Conservation (phyloP, 2,888 invertebrate genomes). For the Muscina levida region DNA sequence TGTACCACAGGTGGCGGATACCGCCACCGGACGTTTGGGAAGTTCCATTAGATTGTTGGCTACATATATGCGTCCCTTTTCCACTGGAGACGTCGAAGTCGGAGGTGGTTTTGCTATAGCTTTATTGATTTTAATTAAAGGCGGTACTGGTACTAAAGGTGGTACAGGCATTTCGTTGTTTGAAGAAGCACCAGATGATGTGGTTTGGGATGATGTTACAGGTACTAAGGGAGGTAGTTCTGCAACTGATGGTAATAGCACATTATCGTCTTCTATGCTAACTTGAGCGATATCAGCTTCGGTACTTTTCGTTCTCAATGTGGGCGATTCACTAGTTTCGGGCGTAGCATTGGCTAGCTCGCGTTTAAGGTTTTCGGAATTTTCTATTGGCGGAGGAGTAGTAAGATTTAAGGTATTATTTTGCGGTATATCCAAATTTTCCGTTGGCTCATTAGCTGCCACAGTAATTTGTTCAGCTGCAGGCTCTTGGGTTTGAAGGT, state of each 20-base stretch:
- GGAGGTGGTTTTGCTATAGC: neutral
- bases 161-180: conserved; percentile 67
- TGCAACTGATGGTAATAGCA: conserved; percentile 19
- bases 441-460: neutral
- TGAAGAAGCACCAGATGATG: neutral
- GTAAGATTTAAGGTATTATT: neutral
- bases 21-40: conserved; percentile 56
- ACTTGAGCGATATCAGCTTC: neutral
- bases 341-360: conserved; percentile 54
- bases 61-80: conserved; percentile 78
- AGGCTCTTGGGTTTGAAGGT: neutral
- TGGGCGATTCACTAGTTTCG: conserved; percentile 41
- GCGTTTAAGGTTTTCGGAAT: conserved; percentile 50
- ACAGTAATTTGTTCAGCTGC: neutral
- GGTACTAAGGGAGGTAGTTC: conserved; percentile 59
- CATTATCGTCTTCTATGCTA: neutral
- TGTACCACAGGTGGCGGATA: conserved; percentile 70
- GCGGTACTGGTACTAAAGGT: conserved; percentile 70
- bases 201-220: conserved; percentile 39
- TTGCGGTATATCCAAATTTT: conserved; percentile 26
- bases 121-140: conserved; percentile 47
- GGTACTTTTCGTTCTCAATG: neutral
- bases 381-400: neutral
- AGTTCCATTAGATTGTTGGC: conserved; percentile 76
- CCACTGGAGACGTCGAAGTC: conserved; percentile 60